Percentiles rank a stretch among this genome's conserved stretches.
Conservation (phyloP, 1,140 invertebrate species). For the Globodera ellingtonae region DNA sequence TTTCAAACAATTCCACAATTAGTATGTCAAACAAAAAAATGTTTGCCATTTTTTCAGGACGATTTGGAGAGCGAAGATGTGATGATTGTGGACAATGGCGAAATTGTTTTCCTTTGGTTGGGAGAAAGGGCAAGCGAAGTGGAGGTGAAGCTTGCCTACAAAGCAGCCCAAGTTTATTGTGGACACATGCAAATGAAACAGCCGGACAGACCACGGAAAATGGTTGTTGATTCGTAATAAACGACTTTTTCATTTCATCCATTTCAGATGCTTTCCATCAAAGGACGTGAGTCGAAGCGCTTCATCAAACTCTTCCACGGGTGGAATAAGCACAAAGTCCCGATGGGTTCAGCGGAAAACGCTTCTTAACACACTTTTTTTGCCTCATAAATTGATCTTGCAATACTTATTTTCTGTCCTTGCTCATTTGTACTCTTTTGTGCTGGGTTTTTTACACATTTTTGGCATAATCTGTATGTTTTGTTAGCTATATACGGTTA, state of each 20-base stretch:
- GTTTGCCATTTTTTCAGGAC: conserved; percentile 72
- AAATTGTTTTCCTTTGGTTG: conserved; percentile 96
- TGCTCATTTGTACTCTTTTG: background rate
- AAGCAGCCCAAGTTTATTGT: conserved; percentile 98
- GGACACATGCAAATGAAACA: conserved; percentile 95
- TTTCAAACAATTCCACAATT: conserved; percentile 4
- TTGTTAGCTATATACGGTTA: background rate
- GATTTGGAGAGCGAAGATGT: conserved; percentile 99
- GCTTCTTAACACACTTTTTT: background rate
- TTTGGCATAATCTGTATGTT: background rate
- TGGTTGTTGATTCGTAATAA: conserved; percentile 66
- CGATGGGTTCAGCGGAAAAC: conserved; percentile 41
- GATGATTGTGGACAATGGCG: conserved; percentile 98
- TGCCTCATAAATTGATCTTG: conserved; percentile 15
- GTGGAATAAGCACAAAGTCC: conserved; percentile 74
- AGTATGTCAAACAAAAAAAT: background rate
- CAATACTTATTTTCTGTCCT: conserved; percentile 9
- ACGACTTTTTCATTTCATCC: background rate
- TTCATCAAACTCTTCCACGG: conserved; percentile 99
- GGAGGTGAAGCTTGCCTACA: conserved; percentile 96
- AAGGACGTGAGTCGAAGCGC: conserved; percentile 89
- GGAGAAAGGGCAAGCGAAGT: conserved; percentile 91
- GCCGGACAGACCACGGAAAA: conserved; percentile 83
- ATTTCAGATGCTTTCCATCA: conserved; percentile 80
- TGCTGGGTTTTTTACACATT: background rate